Percentiles rank a stretch among this genome's conserved stretches.
Conservation (phyloP, 1,140 invertebrate genomes). For the Cotesia typhae region DNA sequence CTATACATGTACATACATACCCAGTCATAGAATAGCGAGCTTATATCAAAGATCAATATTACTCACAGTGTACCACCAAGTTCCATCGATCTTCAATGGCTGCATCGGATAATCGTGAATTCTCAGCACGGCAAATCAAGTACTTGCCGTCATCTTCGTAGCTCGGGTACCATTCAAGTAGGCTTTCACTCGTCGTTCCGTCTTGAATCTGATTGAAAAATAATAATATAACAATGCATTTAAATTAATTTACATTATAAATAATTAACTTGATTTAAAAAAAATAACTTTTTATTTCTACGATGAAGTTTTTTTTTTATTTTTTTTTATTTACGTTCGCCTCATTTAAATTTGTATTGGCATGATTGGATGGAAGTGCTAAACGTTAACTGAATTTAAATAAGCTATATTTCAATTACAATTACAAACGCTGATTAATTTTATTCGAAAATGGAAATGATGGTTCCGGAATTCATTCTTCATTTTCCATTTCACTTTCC, state of each 20-base stretch:
- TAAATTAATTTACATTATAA: background rate
- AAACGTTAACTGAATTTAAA: no score
- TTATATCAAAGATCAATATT: conserved; percentile 34
- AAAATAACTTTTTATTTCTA: no score
- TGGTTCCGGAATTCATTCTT: conserved; percentile 4
- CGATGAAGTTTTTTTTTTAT: no score
- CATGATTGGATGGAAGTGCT: no score
- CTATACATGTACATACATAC: background rate
- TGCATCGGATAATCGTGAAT: conserved; percentile 71
- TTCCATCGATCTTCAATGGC: conserved; percentile 72
- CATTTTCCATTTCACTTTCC: conserved; percentile 10
- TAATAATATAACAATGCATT: conserved; percentile 26
- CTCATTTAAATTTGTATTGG: no score
- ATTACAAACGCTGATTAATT: conserved; percentile 17
- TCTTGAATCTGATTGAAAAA: conserved; percentile 56
- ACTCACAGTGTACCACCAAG: conserved; percentile 71
- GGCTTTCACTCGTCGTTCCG: conserved; percentile 66
- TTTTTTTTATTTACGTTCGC: no score
- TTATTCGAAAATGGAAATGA: conserved; percentile 15
- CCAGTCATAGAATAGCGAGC: background rate
- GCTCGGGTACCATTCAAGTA: conserved; percentile 66
- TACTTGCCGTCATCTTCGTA: conserved; percentile 71
- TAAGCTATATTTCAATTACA: conserved; percentile 1
- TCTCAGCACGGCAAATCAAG: conserved; percentile 74
- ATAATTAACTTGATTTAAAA: background rate